Percentiles rank a stretch among this genome's conserved stretches.
Evolutionary conservation across 2,797 vertebrate genomes (phyloP).

Genomic region (Xiphorhynchus erythropygius): DNA sequence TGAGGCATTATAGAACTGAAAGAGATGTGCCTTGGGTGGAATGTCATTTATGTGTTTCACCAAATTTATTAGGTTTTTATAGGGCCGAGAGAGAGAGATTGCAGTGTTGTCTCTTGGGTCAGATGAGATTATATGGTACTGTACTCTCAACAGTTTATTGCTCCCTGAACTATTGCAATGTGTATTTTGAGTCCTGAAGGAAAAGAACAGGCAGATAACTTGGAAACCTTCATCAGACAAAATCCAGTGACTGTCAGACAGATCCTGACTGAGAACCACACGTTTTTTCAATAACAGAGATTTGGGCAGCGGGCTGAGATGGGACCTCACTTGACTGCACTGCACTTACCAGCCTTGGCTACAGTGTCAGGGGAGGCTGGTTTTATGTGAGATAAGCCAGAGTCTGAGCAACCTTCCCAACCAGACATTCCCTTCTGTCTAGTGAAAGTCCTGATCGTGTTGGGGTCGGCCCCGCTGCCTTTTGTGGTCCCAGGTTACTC

Average conservation of each 20-base stretch:
- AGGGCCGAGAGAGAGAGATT: not conserved
- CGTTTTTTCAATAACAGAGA: not conserved
- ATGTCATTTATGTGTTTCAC: not conserved
- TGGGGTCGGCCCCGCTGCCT: not conserved
- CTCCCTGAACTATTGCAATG: not conserved
- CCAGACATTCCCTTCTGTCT: not conserved
- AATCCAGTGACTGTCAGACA: not conserved
- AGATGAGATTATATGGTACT: conserved; percentile 17
- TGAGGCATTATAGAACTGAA: not conserved
- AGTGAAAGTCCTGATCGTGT: accelerated
- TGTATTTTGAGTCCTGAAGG: not conserved
- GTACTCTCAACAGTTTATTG: conserved; percentile 26
- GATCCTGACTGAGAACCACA: not conserved
- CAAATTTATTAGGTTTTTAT: conserved; percentile 33
- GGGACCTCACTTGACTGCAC: not conserved
- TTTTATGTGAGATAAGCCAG: not conserved
- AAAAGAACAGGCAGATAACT: not conserved
- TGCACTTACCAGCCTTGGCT: not conserved
- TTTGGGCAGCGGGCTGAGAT: not conserved
- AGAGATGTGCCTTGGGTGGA: not conserved
- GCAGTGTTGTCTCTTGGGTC: not conserved
- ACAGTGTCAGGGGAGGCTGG: not conserved
- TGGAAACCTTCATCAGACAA: not conserved
- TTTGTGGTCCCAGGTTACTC: not conserved
- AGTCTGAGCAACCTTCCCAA: not conserved